Evolutionary conservation across 2,888 invertebrate genomes (phyloP), one percentile per base, ranked within the genome.

Genomic region (Pseudococcus jackbeardsleyi): DNA sequence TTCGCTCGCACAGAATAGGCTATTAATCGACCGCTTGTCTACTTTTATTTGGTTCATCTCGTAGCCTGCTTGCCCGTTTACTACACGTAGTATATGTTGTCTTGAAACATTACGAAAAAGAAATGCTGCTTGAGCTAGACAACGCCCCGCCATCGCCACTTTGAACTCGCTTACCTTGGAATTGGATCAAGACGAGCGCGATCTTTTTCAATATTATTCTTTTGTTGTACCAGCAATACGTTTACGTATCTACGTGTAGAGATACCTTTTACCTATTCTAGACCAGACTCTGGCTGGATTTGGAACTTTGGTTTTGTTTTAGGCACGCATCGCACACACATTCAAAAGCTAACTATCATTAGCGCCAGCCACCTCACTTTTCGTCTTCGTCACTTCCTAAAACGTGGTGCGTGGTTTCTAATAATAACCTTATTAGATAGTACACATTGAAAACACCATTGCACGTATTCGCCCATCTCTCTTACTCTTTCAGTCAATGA

Each of bases 61-160:
- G 50, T 22, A 64, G 64, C 22, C 19, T 64, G 17, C 6, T 33
- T 33, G 22, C 64, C 22, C 11, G 59, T 59, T 7, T n/a, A 12
- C n/a, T 19, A 22, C 72, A 33, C 19, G 22, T 46, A 46, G 12
- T 46, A 11, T 46, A 15, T 17, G 50, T 50, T 50, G 50, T 15
- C 50, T 50, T 50, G 50, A 17, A 50, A 50, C 50, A 50, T 50
- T 15, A 77, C 77, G 39, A 77, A 77, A 77, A 77, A 77, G 22
- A 77, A 77, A 77, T 77, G 33, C 77, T 39, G 50, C 77, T 33
- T 1, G 46, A 46, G 72, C 77, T 33, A 77, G 77, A 77, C 77
- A 77, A 39, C 64, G 64, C 77, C 77, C 77, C 77, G 77, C 77
- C 77, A 39, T 50, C 77, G 77, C 77, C 77, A 77, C 77, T 77